phyloP scores from a whole-genome alignment of 2,888 invertebrate species.

The Papilio protenor region DNA sequence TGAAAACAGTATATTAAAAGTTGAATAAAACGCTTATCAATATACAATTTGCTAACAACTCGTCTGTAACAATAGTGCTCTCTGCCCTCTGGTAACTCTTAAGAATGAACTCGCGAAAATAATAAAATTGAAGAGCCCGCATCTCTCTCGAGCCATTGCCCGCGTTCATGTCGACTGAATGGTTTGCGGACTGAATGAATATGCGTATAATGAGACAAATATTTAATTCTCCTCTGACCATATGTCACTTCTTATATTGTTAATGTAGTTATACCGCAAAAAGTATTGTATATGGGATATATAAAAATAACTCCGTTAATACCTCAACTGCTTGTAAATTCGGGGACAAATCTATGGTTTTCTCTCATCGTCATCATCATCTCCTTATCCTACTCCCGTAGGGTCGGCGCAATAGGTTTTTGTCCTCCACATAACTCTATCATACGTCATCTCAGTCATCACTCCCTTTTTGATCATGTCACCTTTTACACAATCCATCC shows the following conservation, averaged over 20 bases:
- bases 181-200: not conserved
- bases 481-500: too few relatives aligned
- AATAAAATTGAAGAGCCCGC: conserved; percentile 51
- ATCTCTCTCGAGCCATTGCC: conserved; percentile 50
- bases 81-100: conserved; percentile 5
- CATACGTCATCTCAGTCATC: too few relatives aligned
- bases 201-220: not conserved
- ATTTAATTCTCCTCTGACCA: not conserved
- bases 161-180: conserved; percentile 16
- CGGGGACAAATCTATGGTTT: not conserved
- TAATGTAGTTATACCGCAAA: not conserved
- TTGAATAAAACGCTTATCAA: conserved; percentile 8
- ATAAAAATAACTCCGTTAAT: not conserved
- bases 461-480: too few relatives aligned
- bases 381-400: too few relatives aligned
- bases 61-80: conserved; percentile 20
- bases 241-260: not conserved
- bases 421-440: too few relatives aligned
- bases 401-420: too few relatives aligned
- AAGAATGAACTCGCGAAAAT: conserved; percentile 43
- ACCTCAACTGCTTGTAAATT: not conserved
- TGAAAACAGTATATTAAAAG: not conserved
- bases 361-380: too few relatives aligned
- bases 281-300: not conserved
- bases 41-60: conserved; percentile 15